Base-by-base conservation (phyloP, 2,888 invertebrate genomes). In the Furcula furcula region DNA sequence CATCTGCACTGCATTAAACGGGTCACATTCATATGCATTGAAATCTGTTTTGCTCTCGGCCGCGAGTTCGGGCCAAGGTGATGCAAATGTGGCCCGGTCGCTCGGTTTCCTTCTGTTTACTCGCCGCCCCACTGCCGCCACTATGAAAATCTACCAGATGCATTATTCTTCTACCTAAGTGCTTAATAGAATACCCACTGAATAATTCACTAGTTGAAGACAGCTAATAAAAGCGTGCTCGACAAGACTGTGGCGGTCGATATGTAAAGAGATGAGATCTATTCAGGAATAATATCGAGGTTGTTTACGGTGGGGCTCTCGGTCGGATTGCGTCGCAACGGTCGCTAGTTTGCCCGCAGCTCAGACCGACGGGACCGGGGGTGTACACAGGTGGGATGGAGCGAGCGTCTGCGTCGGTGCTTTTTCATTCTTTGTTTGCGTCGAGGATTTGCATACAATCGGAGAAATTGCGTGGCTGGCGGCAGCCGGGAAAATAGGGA, bases 391-490 rank as follows among this genome's bases (percentile, higher is more conserved):
- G 75, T 79, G 76, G 72, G 69, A 71, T 61, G 55, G 63, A 70
- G 60, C 63, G 26, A 26, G 14, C 67, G 77, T 80, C 78, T 82
- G 69, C 71, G 65, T 75, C 72, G 68, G 70, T 76, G 74, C 76
- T 81, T 80, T 84, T 83, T 80, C 82, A 80, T 79, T 80, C 83
- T 80, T 83, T 86, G 83, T 85, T 85, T 86, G 79, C 75, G 57
- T 63, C 58, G 65, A 76, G 80, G 83, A 83, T 86, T 86, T 85
- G 81, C 85, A 86, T 84, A 83, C 85, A 86, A 84, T 85, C 78
- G 80, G 77, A 76, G 81, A 84, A 84, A 83, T 86, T 84, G 80
- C 80, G 77, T 79, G 73, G 74, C 66, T 76, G 65, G 68, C 70
- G 70, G 65, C 62, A 60, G 58, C 55, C 67, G 59, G 62, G 62